Percentiles rank a stretch among this genome's conserved stretches.
Conservation (phyloP, 1,140 invertebrate species). For the Drosophila miranda region DNA sequence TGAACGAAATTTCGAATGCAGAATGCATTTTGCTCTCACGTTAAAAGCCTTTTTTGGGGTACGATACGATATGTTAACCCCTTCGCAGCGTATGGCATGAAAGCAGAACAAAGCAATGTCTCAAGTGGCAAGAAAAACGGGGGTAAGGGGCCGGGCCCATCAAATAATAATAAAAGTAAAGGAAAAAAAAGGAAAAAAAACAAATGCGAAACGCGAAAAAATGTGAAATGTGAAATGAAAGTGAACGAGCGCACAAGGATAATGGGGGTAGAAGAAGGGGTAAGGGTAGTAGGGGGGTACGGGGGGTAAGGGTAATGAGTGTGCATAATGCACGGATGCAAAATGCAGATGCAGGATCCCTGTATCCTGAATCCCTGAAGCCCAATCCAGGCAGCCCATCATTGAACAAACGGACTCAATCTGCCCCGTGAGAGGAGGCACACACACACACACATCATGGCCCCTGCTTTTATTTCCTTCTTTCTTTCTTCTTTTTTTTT, state of each 20-base stretch:
- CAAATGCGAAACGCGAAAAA: slow-evolving; percentile 48
- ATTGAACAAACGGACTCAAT: slow-evolving; percentile 77
- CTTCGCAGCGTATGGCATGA: slow-evolving; percentile 45
- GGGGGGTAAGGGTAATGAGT: slow-evolving; percentile 66
- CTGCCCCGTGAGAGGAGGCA: slow-evolving; percentile 43
- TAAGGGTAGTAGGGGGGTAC: slow-evolving; percentile 7
- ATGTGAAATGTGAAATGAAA: slow-evolving; percentile 66
- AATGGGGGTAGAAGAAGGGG: slow-evolving; percentile 49
- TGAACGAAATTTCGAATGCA: background rate
- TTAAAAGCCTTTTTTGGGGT: slow-evolving; percentile 72
- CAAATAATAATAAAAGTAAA: slow-evolving; percentile 29
- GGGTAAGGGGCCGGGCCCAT: slow-evolving; percentile 63
- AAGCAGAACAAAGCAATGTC: slow-evolving; percentile 77
- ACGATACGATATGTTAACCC: slow-evolving; percentile 51
- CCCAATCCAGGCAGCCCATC: slow-evolving; percentile 21
- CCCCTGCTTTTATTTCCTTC: slow-evolving; percentile 47
- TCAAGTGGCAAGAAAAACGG: slow-evolving; percentile 66
- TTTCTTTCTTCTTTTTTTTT: slow-evolving; percentile 10
- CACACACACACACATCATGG: slow-evolving; percentile 34
- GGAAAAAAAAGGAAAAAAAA: slow-evolving; percentile 31
- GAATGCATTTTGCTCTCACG: slow-evolving; percentile 62
- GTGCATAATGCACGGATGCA: slow-evolving; percentile 74
- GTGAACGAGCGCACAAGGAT: slow-evolving; percentile 78
- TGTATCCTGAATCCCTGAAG: background rate
- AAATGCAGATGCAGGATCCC: slow-evolving; percentile 33